Evolutionary conservation across 1,140 invertebrate genomes (phyloP), one percentile per base, ranked within the genome.

Genomic region (Leptoteleia sp.): DNA sequence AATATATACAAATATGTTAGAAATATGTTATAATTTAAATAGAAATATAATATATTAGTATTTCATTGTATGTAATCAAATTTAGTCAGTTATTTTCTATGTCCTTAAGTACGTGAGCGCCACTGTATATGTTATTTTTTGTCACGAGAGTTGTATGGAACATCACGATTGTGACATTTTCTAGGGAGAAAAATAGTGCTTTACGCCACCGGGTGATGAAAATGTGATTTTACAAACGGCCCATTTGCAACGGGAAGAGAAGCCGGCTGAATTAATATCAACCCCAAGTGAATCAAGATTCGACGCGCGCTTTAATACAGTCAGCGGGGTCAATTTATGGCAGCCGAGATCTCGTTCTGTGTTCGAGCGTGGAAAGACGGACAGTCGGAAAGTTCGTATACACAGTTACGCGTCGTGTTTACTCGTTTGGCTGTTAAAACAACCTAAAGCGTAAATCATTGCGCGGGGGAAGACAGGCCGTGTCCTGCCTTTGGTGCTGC

Each of bases 381-480:
- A 70, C 40, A 43, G 42, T 61, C 57, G 17, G 59, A 62, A 43
- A 64, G 47, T 64, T 64, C 6, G 52, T 43, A 43, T 59, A n/a
- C n/a, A 76, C 68, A 67, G 72, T 76, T 65, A 62, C 55, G 68
- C 42, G 42, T 55, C 62, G 55, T 64, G 55, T 68, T 78, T 64
- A 72, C 61, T 71, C 67, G 52, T 57, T 57, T 54, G 59, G 45
- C 35, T 37, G 75, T 67, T 78, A 45, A 62, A 78, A 68, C 29
- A 54, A 67, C 40, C 62, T 27, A 47, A 61, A 52, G 61, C 67
- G 68, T 73, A 79, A 79, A 79, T 79, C 76, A 79, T 73, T 67
- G 68, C 45, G 62, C 22, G 55, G 50, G 50, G 7, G 67, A 54
- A 72, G 67, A 78, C 76, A 62, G 42, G 54, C 15, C 76, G 55